Evolutionary conservation across 2,113 vertebrate genomes (phyloP).

Genomic region (Cettia cetti): DNA sequence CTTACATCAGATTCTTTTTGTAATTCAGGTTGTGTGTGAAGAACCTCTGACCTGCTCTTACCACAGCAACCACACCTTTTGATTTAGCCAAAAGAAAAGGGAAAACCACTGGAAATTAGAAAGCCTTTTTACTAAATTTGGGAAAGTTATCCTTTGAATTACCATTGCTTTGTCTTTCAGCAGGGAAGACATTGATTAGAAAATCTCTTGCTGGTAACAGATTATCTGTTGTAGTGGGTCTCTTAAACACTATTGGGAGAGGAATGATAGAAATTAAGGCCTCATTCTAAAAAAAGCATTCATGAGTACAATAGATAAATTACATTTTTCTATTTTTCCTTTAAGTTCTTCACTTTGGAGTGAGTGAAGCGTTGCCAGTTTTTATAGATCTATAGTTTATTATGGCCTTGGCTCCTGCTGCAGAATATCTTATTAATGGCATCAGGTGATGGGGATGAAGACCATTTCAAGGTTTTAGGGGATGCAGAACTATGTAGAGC

Average conservation of each 20-base stretch:
- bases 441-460: neutral
- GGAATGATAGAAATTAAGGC: neutral
- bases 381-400: neutral
- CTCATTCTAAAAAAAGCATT: neutral
- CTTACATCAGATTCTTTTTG: neutral
- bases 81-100: neutral
- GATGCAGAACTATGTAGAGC: neutral
- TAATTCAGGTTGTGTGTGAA: neutral
- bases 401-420: neutral
- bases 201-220: neutral
- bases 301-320: neutral
- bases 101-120: neutral
- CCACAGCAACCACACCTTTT: constrained; percentile 6
- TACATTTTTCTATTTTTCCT: neutral
- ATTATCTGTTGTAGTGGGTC: neutral
- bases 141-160: constrained; percentile 1
- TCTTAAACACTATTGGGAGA: neutral
- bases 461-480: neutral
- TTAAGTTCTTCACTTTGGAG: neutral
- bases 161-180: neutral
- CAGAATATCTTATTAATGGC: neutral
- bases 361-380: neutral
- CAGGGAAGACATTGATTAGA: neutral
- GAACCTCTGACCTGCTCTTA: neutral
- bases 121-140: constrained; percentile 6